These are phyloP conservation scores for Semotilus atromaculatus DNA, from an alignment of 2,797 vertebrate species.

Conservation along the genomic window DNA sequence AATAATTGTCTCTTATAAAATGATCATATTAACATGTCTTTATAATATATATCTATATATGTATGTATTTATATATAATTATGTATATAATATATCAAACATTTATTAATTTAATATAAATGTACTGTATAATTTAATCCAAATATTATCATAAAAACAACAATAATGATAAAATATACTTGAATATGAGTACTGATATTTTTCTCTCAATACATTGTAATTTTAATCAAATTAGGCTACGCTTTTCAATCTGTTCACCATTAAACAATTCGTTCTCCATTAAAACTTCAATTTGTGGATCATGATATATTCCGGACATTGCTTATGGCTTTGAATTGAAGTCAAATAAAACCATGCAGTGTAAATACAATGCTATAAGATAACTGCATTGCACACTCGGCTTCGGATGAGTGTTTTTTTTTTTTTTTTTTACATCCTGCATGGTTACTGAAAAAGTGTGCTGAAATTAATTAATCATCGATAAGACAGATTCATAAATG, in stretches of 20 bases:
- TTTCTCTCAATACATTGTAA: background rate
- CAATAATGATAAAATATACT: background rate
- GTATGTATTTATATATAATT: background rate
- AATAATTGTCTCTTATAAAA: background rate
- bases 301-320: background rate
- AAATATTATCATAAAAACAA: background rate
- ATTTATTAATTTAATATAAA: background rate
- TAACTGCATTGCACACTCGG: background rate
- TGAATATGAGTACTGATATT: background rate
- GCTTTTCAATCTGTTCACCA: background rate
- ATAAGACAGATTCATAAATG: background rate
- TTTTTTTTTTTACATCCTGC: background rate
- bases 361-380: background rate
- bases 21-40: background rate
- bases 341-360: background rate
- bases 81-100: background rate
- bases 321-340: background rate
- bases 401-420: background rate
- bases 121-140: background rate
- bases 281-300: background rate
- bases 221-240: background rate
- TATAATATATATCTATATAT: background rate
- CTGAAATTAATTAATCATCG: conserved; percentile 1
- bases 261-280: background rate
- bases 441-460: background rate